Conservation (phyloP, 2,888 invertebrate genomes). For the Himalopsyche tibetana region DNA sequence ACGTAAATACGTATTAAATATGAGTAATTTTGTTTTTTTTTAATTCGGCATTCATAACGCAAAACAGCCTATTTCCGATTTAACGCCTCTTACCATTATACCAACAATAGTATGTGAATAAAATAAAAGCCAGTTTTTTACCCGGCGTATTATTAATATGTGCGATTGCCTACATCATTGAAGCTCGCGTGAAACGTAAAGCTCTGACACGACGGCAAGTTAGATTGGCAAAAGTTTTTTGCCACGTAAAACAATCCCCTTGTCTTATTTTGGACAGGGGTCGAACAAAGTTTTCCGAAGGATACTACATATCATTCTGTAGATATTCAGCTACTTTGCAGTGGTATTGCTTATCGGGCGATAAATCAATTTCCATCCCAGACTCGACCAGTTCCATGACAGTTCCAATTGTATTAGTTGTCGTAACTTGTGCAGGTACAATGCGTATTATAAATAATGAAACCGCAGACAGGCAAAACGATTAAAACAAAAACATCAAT, state of each 20-base stretch:
- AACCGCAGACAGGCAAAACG: background rate
- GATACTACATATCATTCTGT: slow-evolving; percentile 26
- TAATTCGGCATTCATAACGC: too few relatives aligned
- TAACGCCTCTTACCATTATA: too few relatives aligned
- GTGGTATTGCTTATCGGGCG: slow-evolving; percentile 32
- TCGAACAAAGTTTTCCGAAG: slow-evolving; percentile 37
- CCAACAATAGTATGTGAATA: too few relatives aligned
- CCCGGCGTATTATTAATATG: background rate
- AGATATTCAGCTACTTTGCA: background rate
- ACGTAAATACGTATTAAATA: too few relatives aligned
- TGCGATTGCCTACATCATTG: background rate
- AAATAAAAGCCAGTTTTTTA: background rate
- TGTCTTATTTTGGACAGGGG: slow-evolving; percentile 43
- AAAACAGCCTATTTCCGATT: too few relatives aligned
- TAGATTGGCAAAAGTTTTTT: slow-evolving; percentile 40
- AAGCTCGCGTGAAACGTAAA: background rate
- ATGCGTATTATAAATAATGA: slow-evolving; percentile 17
- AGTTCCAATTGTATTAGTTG: slow-evolving; percentile 8
- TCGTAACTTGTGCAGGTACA: slow-evolving; percentile 8
- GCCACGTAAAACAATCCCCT: slow-evolving; percentile 29
- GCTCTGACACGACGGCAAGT: slow-evolving; percentile 15
- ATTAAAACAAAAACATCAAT: background rate
- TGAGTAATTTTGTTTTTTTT: too few relatives aligned
- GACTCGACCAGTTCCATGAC: slow-evolving; percentile 14
- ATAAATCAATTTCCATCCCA: slow-evolving; percentile 36